A percentile compares a stretch with the other conserved stretches of the same genome.
Evolutionary conservation across 2,797 vertebrate species (phyloP).

Genomic region (Parotocinclus haroldoi): DNA sequence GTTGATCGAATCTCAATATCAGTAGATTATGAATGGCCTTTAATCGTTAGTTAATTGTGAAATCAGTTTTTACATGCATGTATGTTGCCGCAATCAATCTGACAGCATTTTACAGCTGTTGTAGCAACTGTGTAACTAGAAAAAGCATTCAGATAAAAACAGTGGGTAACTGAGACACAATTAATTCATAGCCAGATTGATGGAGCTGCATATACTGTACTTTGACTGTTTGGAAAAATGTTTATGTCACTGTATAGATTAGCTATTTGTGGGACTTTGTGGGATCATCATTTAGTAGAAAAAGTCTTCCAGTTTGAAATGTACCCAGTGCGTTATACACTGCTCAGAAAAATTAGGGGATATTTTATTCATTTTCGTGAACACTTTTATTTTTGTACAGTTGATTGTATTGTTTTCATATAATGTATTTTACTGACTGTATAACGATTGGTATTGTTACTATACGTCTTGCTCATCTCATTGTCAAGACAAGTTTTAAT

Average conservation of each 20-base stretch:
- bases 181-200: neutral
- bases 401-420: constrained; percentile 25
- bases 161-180: no score
- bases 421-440: constrained; percentile 8
- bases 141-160: no score
- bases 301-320: constrained; percentile 41
- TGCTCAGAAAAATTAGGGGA: no score
- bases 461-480: neutral
- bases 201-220: neutral
- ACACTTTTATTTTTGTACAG: constrained; percentile 35
- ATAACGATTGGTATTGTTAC: neutral
- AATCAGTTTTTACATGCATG: no score
- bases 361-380: no score
- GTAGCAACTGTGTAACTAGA: no score
- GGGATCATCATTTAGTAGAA: constrained; percentile 9
- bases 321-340: constrained; percentile 13
- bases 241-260: neutral
- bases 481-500: neutral
- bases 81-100: no score
- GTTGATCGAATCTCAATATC: no score
- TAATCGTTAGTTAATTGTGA: no score
- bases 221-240: neutral
- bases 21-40: no score
- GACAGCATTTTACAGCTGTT: no score
- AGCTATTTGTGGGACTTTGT: constrained; percentile 5